Evolutionary conservation across 2,888 invertebrate species (phyloP).

Genomic region (Zootermopsis nevadensis): DNA sequence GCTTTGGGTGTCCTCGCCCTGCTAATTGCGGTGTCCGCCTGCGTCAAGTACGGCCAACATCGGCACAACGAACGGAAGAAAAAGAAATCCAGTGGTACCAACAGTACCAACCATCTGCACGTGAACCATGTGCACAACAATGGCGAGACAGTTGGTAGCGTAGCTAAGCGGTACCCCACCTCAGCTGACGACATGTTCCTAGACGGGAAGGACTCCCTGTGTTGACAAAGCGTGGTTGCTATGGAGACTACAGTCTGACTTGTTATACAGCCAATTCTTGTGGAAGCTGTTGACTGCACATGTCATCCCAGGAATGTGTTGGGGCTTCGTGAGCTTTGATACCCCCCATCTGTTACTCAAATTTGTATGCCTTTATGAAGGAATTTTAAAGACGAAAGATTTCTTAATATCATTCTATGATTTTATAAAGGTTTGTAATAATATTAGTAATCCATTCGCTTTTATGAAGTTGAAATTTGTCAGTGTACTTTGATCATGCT

Average conservation of each 20-base stretch:
- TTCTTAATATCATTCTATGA: background rate
- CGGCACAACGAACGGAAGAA: constrained; percentile 49
- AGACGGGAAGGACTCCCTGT: constrained; percentile 77
- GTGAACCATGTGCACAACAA: constrained; percentile 71
- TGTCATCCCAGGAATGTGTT: background rate
- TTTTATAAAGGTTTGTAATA: background rate
- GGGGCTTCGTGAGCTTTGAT: background rate
- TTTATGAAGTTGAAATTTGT: background rate
- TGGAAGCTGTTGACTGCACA: background rate
- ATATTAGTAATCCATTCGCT: background rate
- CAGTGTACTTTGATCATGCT: background rate
- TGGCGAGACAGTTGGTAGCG: constrained; percentile 67
- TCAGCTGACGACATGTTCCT: constrained; percentile 60
- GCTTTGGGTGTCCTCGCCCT: constrained; percentile 72
- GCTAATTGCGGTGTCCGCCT: constrained; percentile 71
- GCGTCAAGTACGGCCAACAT: constrained; percentile 59
- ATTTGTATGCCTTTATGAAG: background rate
- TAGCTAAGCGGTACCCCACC: constrained; percentile 54
- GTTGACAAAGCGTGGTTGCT: constrained; percentile 70
- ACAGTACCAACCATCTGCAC: constrained; percentile 67
- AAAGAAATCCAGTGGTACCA: constrained; percentile 45
- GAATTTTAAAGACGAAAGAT: background rate
- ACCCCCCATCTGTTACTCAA: background rate
- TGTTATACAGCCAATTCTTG: background rate
- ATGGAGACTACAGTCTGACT: constrained; percentile 57